Conservation (phyloP, 53 echinoderm and acorn worm genomes). For the Astropecten irregularis region DNA sequence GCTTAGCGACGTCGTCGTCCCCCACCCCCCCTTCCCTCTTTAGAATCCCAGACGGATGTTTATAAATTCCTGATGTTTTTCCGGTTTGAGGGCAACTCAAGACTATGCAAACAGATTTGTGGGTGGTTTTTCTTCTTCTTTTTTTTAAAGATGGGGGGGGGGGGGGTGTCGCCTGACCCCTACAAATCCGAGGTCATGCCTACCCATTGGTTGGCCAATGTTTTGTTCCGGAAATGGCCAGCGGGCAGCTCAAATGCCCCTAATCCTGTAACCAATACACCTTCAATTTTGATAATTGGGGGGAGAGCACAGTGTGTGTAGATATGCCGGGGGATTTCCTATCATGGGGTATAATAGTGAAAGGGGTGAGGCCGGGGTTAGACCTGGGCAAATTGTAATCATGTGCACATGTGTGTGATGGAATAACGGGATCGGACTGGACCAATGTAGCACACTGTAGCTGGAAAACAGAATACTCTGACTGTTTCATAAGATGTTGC, state of each 20-base stretch:
- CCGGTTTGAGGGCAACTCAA: conserved; percentile 2
- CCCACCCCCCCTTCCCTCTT: too few species aligned
- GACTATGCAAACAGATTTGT: conserved; percentile 57
- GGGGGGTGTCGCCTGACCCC: conserved; percentile 29
- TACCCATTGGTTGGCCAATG: conserved; percentile 33
- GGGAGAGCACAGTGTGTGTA: neutral
- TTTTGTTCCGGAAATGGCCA: conserved; percentile 56
- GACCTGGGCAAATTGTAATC: neutral
- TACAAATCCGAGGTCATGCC: conserved; percentile 26
- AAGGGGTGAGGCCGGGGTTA: conserved; percentile 32
- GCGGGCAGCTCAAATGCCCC: conserved; percentile 40
- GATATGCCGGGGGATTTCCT: conserved; percentile 4
- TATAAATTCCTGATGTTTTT: conserved; percentile 10
- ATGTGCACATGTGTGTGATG: neutral
- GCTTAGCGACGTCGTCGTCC: too few species aligned
- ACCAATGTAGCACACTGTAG: too few species aligned
- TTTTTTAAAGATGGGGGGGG: neutral
- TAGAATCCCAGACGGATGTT: conserved; percentile 4
- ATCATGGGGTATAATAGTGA: neutral
- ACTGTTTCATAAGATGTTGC: too few species aligned
- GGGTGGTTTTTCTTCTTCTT: too few species aligned
- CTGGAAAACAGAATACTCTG: too few species aligned
- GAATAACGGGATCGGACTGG: too few species aligned
- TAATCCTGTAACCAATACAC: conserved; percentile 62
- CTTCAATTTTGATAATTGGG: conserved; percentile 58